phyloP scores from a whole-genome alignment of 2,113 vertebrate genomes.

The Cyanocitta stelleri region DNA sequence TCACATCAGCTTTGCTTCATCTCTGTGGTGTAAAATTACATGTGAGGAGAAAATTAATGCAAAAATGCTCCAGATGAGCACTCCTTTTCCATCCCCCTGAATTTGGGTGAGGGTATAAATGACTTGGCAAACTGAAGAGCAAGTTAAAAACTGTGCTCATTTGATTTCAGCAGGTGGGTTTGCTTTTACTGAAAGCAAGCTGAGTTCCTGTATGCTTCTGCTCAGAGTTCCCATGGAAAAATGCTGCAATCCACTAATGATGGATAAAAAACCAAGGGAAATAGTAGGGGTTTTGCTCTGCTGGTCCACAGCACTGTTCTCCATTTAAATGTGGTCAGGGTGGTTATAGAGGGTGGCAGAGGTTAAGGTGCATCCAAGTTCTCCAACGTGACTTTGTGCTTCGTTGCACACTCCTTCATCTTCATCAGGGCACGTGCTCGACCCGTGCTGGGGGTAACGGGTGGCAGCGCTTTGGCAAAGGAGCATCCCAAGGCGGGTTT shows the following conservation, averaged over 20 bases:
- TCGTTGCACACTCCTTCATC: neutral
- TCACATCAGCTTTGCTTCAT: neutral
- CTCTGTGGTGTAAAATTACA: neutral
- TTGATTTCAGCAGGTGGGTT: neutral
- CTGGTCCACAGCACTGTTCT: rapidly evolving
- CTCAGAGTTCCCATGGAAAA: neutral
- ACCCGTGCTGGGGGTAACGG: neutral
- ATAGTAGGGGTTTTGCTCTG: neutral
- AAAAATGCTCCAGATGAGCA: neutral
- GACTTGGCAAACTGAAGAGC: neutral
- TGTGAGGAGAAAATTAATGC: neutral
- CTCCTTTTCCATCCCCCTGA: neutral
- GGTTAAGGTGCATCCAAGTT: rapidly evolving
- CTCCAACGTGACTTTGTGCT: neutral
- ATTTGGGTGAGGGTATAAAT: neutral
- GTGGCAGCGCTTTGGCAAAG: neutral
- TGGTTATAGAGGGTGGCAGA: rapidly evolving
- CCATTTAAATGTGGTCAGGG: rapidly evolving
- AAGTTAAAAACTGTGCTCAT: neutral
- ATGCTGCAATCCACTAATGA: neutral
- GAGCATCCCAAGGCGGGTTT: neutral
- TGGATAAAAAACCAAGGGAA: rapidly evolving
- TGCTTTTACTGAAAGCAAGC: neutral
- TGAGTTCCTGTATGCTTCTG: neutral
- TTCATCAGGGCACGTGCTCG: rapidly evolving